phyloP scores from a whole-genome alignment of 2,113 vertebrate species.

The Gallinago media region DNA sequence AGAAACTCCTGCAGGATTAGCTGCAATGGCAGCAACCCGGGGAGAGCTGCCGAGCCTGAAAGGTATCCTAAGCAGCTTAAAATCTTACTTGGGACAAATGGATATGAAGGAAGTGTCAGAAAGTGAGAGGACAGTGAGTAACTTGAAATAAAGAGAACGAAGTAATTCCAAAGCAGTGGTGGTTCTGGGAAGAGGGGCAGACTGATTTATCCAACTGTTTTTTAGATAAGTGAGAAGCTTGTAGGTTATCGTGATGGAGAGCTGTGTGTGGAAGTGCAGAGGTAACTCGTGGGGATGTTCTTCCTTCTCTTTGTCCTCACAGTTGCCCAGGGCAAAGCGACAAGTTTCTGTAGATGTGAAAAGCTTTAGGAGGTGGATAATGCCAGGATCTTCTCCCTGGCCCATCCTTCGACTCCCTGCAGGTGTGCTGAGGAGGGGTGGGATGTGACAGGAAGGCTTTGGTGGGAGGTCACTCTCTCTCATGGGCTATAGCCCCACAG shows the following conservation, averaged over 20 bases:
- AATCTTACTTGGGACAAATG: neutral
- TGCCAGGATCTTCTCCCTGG: neutral
- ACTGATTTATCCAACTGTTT: neutral
- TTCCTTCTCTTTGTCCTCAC: neutral
- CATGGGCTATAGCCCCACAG: rapidly evolving
- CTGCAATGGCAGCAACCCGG: neutral
- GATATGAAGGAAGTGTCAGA: neutral
- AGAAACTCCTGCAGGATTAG: neutral
- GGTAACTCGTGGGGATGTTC: neutral
- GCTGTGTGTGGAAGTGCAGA: neutral
- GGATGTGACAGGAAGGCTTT: neutral
- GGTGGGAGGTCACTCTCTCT: neutral
- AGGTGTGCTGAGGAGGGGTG: neutral
- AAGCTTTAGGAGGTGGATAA: no score
- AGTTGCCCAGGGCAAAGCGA: neutral
- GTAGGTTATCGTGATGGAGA: neutral
- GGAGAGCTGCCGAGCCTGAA: neutral
- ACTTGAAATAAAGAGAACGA: neutral
- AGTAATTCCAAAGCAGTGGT: neutral
- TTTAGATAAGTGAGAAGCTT: neutral
- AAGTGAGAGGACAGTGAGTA: neutral
- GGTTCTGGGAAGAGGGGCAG: neutral
- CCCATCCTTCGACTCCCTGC: rapidly evolving
- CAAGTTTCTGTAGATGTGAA: neutral
- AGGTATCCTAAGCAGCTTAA: neutral